Percentiles rank a stretch among this genome's conserved stretches.
Evolutionary conservation across 2,113 vertebrate species (phyloP).

Genomic region (Natator depressus): DNA sequence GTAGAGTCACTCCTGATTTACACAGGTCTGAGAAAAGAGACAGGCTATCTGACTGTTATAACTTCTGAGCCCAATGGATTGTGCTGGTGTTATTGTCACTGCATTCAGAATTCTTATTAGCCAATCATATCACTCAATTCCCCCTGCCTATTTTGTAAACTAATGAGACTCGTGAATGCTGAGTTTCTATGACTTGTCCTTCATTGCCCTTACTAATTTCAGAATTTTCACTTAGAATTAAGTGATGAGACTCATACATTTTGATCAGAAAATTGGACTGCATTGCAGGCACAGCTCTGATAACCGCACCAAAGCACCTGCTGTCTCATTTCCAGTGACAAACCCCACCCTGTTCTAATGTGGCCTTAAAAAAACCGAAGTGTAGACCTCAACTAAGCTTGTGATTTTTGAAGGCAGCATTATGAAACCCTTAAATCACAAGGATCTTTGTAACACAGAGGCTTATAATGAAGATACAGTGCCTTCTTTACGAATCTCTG

Average conservation of each 20-base stretch:
- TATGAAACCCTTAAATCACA: not conserved
- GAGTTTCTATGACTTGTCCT: not conserved
- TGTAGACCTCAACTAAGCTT: not conserved
- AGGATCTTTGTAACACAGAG: not conserved
- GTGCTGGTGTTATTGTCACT: not conserved
- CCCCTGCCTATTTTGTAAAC: not conserved
- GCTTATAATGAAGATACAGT: not conserved
- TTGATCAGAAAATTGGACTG: not conserved
- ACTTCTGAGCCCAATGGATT: not conserved
- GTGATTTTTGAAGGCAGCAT: not conserved
- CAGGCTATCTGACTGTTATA: not conserved
- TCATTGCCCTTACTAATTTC: not conserved
- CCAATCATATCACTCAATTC: not conserved
- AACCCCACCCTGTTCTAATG: not conserved
- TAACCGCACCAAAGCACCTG: not conserved
- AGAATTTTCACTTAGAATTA: not conserved
- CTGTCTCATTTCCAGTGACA: not conserved
- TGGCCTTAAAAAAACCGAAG: not conserved
- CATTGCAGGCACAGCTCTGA: not conserved
- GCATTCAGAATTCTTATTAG: not conserved
- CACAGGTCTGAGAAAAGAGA: not conserved
- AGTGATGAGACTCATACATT: not conserved
- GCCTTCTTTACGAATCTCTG: not conserved
- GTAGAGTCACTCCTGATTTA: not conserved
- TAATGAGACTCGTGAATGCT: not conserved